Percentiles rank a stretch among this genome's conserved stretches.
These are phyloP conservation scores for Stomatorhinus walkeri DNA, from an alignment of 2,797 vertebrate genomes.

Conservation along the genomic window DNA sequence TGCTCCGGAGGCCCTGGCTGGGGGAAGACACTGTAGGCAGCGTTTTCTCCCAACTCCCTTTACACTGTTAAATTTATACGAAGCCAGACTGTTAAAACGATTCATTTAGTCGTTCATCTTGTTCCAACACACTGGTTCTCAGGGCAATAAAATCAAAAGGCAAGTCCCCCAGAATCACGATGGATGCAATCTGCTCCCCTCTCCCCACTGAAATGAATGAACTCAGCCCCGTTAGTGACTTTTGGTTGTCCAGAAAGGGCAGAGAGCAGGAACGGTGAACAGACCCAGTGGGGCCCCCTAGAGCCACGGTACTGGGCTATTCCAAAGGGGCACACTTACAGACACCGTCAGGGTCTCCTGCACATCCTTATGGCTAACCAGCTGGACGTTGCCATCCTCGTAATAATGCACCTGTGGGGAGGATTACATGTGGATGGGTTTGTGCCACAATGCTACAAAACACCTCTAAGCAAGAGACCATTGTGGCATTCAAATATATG, in stretches of 20 bases:
- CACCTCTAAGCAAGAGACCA: background rate
- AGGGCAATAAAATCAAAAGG: background rate
- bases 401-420: slow-evolving; percentile 85
- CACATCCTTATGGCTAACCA: slow-evolving; percentile 93
- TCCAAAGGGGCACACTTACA: slow-evolving; percentile 62
- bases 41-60: background rate
- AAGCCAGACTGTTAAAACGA: background rate
- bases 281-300: background rate
- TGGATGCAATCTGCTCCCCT: background rate
- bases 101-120: background rate
- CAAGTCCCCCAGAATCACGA: background rate
- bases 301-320: background rate
- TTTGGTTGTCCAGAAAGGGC: background rate
- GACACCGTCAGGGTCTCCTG: slow-evolving; percentile 74
- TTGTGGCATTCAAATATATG: background rate
- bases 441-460: background rate
- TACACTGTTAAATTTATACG: background rate
- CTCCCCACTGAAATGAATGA: background rate
- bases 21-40: background rate
- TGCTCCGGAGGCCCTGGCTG: background rate
- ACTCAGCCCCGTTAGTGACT: background rate
- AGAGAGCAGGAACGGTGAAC: background rate
- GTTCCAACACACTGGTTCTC: background rate
- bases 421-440: background rate
- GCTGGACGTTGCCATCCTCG: slow-evolving; percentile 90